phyloP scores from a whole-genome alignment of 2,797 vertebrate genomes.

The Centropyge bicolor region DNA sequence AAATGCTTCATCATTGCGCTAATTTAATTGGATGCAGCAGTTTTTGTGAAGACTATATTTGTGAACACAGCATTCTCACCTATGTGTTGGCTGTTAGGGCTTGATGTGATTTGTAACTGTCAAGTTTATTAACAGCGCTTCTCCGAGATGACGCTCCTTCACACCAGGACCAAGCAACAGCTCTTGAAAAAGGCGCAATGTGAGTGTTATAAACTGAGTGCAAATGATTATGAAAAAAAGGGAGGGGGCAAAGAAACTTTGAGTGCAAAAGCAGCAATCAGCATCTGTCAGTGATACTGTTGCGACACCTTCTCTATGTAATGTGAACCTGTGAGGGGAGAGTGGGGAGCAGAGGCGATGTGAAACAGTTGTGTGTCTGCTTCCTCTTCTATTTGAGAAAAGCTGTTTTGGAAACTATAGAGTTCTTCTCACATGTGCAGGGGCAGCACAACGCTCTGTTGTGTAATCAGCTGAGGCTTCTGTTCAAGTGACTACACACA shows the following conservation, averaged over 20 bases:
- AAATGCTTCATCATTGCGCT: not conserved
- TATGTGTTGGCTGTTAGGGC: constrained; percentile 20
- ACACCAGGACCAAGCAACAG: constrained; percentile 62
- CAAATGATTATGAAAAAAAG: constrained; percentile 50
- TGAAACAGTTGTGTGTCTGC: constrained; percentile 44
- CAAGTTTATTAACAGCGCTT: constrained; percentile 58
- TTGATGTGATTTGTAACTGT: constrained; percentile 49
- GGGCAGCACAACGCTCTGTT: constrained; percentile 25
- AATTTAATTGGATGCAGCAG: constrained; percentile 12
- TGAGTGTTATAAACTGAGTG: constrained; percentile 63
- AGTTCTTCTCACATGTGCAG: constrained; percentile 25
- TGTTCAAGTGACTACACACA: constrained; percentile 31
- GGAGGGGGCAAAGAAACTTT: constrained; percentile 39
- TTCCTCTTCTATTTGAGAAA: constrained; percentile 48
- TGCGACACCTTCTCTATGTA: constrained; percentile 47
- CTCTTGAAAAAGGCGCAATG: constrained; percentile 58
- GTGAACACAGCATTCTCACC: constrained; percentile 29
- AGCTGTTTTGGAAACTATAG: constrained; percentile 42
- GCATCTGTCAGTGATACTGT: constrained; percentile 48
- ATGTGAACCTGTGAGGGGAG: constrained; percentile 30
- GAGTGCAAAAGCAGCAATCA: constrained; percentile 50
- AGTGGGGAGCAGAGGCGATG: constrained; percentile 28
- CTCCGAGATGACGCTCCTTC: constrained; percentile 41
- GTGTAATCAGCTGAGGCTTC: constrained; percentile 37
- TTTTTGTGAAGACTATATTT: constrained; percentile 36